Percentiles rank a stretch among this genome's conserved stretches.
Evolutionary conservation across 2,113 vertebrate species (phyloP).

Genomic region (Nothocercus julius): DNA sequence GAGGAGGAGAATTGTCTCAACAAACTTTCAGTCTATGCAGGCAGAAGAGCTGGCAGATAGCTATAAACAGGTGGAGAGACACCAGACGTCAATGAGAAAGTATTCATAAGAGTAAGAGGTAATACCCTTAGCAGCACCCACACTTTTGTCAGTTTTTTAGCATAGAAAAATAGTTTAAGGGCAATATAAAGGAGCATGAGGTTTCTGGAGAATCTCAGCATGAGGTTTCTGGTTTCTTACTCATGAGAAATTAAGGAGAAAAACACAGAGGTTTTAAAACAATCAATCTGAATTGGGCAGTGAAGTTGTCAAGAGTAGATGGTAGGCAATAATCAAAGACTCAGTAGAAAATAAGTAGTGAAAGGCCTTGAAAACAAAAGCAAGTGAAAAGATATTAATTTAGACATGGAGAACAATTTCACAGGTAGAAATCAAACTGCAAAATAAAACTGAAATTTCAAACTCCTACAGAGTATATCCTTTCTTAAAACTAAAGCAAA

Average conservation of each 20-base stretch:
- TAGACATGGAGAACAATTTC: not conserved
- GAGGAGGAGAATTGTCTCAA: not conserved
- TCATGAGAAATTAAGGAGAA: not conserved
- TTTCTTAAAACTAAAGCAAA: constrained; percentile 16
- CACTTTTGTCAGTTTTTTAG: not conserved
- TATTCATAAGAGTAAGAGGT: not conserved
- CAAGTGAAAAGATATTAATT: not conserved
- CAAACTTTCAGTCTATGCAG: not conserved
- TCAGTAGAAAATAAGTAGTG: not conserved
- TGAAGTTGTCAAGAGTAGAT: not conserved
- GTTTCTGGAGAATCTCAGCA: not conserved
- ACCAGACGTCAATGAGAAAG: not conserved
- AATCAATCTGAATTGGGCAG: not conserved
- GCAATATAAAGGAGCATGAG: not conserved
- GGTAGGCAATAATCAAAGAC: not conserved
- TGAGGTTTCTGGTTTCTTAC: not conserved
- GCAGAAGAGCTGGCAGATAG: not conserved
- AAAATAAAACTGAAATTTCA: constrained; percentile 5
- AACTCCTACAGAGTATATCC: not conserved
- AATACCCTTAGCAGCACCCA: not conserved
- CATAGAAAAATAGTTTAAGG: not conserved
- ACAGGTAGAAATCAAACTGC: accelerated
- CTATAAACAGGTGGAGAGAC: not conserved
- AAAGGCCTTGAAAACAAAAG: not conserved
- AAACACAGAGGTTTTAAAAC: not conserved